A percentile compares a stretch with the other conserved stretches of the same genome.
Conservation (phyloP, 2,113 vertebrate genomes). For the Lynx canadensis region DNA sequence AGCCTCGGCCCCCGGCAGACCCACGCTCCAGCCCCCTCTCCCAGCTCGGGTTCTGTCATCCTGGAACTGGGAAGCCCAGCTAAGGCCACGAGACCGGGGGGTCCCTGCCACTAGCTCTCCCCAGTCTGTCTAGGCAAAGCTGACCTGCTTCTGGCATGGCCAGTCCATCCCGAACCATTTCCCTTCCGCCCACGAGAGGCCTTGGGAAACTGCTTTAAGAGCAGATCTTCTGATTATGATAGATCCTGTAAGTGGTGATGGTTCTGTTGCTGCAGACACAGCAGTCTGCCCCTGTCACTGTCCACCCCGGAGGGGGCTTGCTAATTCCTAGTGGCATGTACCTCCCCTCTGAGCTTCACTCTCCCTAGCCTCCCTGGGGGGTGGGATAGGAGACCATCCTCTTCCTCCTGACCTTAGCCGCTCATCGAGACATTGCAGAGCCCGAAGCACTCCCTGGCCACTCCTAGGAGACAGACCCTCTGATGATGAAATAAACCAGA, state of each 20-base stretch:
- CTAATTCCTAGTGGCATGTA: conserved; percentile 38
- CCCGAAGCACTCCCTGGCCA: background rate
- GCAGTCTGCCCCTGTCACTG: conserved; percentile 4
- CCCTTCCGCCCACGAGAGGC: background rate
- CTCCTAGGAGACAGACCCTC: background rate
- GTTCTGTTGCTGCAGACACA: conserved; percentile 3
- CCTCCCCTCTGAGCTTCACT: background rate
- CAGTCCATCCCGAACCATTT: background rate
- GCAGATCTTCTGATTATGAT: background rate
- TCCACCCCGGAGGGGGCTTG: background rate
- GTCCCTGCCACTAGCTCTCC: background rate
- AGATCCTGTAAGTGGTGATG: background rate
- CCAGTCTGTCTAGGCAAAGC: background rate
- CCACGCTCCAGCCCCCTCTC: background rate
- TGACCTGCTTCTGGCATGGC: background rate
- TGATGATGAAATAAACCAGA: background rate
- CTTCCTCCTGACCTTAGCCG: background rate
- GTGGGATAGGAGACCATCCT: background rate
- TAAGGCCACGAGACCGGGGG: background rate
- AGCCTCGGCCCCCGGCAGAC: fast-evolving
- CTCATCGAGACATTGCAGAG: background rate
- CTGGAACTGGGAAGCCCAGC: background rate
- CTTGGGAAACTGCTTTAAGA: background rate
- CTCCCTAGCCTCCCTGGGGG: background rate
- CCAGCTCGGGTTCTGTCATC: background rate